phyloP scores from a whole-genome alignment of 2,113 vertebrate species.

The Eurypyga helias region DNA sequence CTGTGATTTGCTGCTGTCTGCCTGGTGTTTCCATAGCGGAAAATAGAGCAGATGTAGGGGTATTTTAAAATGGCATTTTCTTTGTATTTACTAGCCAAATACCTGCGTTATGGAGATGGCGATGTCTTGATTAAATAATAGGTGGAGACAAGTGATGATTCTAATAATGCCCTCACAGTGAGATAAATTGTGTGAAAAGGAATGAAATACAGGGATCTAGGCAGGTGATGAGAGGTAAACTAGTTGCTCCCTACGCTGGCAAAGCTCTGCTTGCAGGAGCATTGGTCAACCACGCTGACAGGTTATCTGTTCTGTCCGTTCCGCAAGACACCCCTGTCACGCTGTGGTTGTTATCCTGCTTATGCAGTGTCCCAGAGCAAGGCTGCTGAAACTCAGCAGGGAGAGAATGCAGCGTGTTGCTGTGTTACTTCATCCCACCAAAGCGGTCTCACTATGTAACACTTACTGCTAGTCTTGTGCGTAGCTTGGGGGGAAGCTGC shows the following conservation, averaged over 20 bases:
- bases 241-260: background rate
- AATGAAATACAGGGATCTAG: background rate
- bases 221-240: background rate
- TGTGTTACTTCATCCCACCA: background rate
- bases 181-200: background rate
- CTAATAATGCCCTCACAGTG: background rate
- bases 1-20: constrained; percentile 16
- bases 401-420: background rate
- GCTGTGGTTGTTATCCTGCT: background rate
- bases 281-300: background rate
- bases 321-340: background rate
- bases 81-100: background rate
- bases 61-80: background rate
- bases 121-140: background rate
- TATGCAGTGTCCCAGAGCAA: background rate
- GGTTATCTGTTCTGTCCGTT: background rate
- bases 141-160: background rate
- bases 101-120: background rate
- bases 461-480: background rate
- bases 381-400: background rate
- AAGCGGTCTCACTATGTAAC: background rate
- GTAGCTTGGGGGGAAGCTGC: background rate
- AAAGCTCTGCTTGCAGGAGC: background rate
- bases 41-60: background rate
- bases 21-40: background rate